Evolutionary conservation across 2,113 vertebrate species (phyloP), one percentile per base, ranked within the genome.

Genomic region (Sapajus apella): DNA sequence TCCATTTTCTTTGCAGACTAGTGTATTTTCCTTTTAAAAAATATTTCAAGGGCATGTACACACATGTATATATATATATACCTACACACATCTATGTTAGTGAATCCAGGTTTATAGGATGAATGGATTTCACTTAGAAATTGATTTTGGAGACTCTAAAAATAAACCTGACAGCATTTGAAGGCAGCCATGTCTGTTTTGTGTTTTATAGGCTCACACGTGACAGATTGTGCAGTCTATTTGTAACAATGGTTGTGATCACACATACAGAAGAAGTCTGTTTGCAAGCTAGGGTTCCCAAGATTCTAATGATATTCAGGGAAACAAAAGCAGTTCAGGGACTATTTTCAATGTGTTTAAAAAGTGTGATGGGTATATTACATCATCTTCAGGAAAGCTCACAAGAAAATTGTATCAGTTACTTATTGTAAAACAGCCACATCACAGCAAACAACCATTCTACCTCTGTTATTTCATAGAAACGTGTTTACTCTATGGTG

Each of bases 131-230:
- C 58, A 70, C 32, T 82, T 68, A 73, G 50, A 90, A 92, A 32
- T 82, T 50, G 21, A 76, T 68, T 90, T 95, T 85, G 73, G 61
- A 94, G 40, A 85, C 72, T 82, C 35, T 85, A 68, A 84, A 94
- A 91, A 52, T 68, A 43, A 80, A 13, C 27, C 27, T 35, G 21
- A 35, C 13, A 82, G 8, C 11, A 50, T 94, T 77, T 73, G 35
- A 79, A 77, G 47, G 21, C n/a, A 77, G 55, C 23, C 55, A 73
- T 68, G 77, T n/a, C 76, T 83, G 12, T 11, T 76, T 76, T 30
- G 37, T 56, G 8, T 55, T 75, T 72, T 66, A 56, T 25, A 77
- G 13, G 73, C 43, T 55, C 30, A 30, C 3, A 35, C 37, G 43
- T 43, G 50, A 45, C 32, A 72, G 56, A 76, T 21, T 1, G 5